Base-by-base conservation (phyloP, 1,140 invertebrate species). In the Drosophila watanabei region DNA sequence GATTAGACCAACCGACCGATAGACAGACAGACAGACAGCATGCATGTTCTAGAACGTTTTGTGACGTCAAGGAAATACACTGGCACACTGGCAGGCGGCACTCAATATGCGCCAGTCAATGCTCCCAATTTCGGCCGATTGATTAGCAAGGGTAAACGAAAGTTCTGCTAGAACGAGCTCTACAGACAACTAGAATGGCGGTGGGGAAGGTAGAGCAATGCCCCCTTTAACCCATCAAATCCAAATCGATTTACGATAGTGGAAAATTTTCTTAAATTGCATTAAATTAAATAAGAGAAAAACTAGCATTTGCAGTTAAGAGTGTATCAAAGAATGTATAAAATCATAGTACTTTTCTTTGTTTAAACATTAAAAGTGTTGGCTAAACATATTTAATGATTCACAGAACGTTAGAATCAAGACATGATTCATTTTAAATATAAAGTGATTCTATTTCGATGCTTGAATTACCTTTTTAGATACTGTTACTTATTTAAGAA, bases 21-120 rank as follows among this genome's bases (percentile, higher is more conserved):
- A 24, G 48, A 39, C 33, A 71, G 35, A 60, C 33, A 71, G 35
- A 60, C 62, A 37, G 63, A 46, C 49, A 30, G 28, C 64, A 71
- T 71, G 68, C 49, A 69, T 45, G 68, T 71, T 71, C 68, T 71
- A 65, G 68, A 71, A 71, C 49, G 45, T 71, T 68, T 37, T 56
- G 63, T 69, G 68, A 71, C 63, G 68, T 71, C 68, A 71, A 56
- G 46, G 63, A 56, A 71, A 69, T 69, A 69, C 46, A 71, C 39
- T 69, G 35, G 61, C 54, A 30, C 20, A n/a, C 28, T 18, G 30
- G 32, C 48, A 61, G 37, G 39, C 18, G 28, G 57, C 57, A 32
- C 37, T 33, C 30, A 24, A 9, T 52, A 18, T 56, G 68, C 39
- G 63, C 63, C 68, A 71, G 68, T 71, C 62, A 70, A 70, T 66